Base-by-base conservation (phyloP, 2,797 vertebrate genomes). In the Chaenodraco wilsoni region DNA sequence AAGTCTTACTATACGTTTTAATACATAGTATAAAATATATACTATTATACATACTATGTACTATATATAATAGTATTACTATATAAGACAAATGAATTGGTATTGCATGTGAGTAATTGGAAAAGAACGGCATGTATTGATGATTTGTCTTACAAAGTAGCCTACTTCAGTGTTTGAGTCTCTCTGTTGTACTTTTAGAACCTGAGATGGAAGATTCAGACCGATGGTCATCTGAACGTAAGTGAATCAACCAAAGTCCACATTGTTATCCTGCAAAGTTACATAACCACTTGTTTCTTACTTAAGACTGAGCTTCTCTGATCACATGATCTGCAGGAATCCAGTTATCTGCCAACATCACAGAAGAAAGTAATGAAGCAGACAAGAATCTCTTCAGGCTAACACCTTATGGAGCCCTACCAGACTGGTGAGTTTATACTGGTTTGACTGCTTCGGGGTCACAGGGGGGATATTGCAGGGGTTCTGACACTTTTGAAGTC, bases 351-450 rank as follows among this genome's bases (percentile, higher is more conserved):
- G 75, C 76, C 70, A 78, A 51, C 50, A 73, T 50, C 50, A 73
- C 72, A 12, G 86, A 87, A 40, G 83, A 89, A 23, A 74, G 63
- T 4, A 74, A 75, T 1, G 79, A 89, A 57, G 46, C 78, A 21
- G 89, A 88, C 81, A 83, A 80, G 59, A 85, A 92, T 72, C 91
- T 90, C 65, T 95, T 95, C 79, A 90, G 84, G 69, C 89, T 95
- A 8, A 94, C 92, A 16, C 89, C 89, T 5, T 72, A 95, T 11
- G 93, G 94, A 80, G 90, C 95, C 5, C 87, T 96, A 13, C 93
- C 93, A 48, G 94, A 96, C 84, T 95, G 95, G 95, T 96, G 79
- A 92, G 93, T 79, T 65, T 16, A 57, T 7, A 14, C 46, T 8
- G 45, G 58, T 75, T 59, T 27, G 45, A 43, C 49, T 41, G 40